These are phyloP conservation scores for Lymantria monacha DNA, from an alignment of 2,888 invertebrate genomes.

Conservation along the genomic window DNA sequence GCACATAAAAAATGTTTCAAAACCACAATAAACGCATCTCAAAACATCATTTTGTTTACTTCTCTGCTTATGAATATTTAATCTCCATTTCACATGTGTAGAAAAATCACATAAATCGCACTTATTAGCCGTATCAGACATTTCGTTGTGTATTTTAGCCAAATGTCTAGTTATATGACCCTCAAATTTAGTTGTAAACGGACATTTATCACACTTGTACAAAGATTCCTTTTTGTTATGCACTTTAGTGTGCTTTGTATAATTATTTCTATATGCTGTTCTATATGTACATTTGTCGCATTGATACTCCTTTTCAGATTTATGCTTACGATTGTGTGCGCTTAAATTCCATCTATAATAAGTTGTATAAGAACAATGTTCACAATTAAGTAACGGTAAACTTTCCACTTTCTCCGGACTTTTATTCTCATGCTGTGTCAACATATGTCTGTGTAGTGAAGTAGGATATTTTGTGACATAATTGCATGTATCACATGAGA, in stretches of 20 bases:
- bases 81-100: slow-evolving; percentile 51
- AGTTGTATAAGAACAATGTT: slow-evolving; percentile 26
- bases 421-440: slow-evolving; percentile 43
- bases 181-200: slow-evolving; percentile 53
- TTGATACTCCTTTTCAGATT: slow-evolving; percentile 39
- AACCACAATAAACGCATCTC: slow-evolving; percentile 51
- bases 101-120: slow-evolving; percentile 60
- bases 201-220: slow-evolving; percentile 58
- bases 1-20: slow-evolving; percentile 52
- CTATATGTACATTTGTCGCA: slow-evolving; percentile 40
- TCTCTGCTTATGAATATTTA: slow-evolving; percentile 54
- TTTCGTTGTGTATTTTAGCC: slow-evolving; percentile 57
- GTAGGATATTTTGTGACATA: slow-evolving; percentile 54
- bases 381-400: slow-evolving; percentile 16
- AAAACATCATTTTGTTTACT: slow-evolving; percentile 41
- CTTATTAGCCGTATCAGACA: slow-evolving; percentile 47
- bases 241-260: slow-evolving; percentile 39
- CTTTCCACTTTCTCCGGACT: slow-evolving; percentile 7
- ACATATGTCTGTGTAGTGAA: slow-evolving; percentile 46
- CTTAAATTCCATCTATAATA: slow-evolving; percentile 39
- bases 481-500: slow-evolving; percentile 41
- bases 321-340: slow-evolving; percentile 50
- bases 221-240: slow-evolving; percentile 33
- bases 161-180: slow-evolving; percentile 60
- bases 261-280: slow-evolving; percentile 44